Percentiles rank a stretch among this genome's conserved stretches.
Conservation (phyloP, 1,140 invertebrate species). For the Trichonephila clavata region DNA sequence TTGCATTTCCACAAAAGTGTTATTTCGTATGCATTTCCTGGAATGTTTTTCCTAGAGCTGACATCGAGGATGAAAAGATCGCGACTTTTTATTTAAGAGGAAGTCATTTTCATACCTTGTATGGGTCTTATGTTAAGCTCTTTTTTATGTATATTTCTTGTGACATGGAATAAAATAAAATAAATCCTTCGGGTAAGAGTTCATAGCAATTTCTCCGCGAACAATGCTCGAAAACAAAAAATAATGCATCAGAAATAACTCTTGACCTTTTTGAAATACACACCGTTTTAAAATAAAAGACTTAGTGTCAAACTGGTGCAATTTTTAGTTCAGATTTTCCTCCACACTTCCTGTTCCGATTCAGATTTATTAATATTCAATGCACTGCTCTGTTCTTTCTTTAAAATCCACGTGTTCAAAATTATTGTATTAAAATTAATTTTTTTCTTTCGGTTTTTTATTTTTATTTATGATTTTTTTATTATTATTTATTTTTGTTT, state of each 20-base stretch:
- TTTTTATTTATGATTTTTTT: no score
- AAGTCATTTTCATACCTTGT: conserved; percentile 26
- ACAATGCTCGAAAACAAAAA: conserved; percentile 20
- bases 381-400: not conserved
- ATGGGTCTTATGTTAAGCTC: not conserved
- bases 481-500: no score
- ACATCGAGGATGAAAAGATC: not conserved
- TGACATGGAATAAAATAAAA: not conserved
- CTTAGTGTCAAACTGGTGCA: not conserved
- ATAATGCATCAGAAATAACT: not conserved
- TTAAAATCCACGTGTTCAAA: not conserved
- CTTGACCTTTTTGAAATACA: conserved; percentile 3
- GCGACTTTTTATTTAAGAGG: not conserved
- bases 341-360: not conserved
- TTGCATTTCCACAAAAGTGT: not conserved
- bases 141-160: not conserved
- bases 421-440: no score
- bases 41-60: not conserved
- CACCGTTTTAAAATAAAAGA: not conserved
- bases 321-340: conserved; percentile 2
- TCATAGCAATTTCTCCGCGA: conserved; percentile 4
- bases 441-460: no score
- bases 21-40: not conserved
- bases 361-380: not conserved
- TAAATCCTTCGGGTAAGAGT: not conserved